Percentiles rank a stretch among this genome's conserved stretches.
These are phyloP conservation scores for Cremastinae sp. DNA, from an alignment of 2,888 invertebrate genomes.

Conservation along the genomic window DNA sequence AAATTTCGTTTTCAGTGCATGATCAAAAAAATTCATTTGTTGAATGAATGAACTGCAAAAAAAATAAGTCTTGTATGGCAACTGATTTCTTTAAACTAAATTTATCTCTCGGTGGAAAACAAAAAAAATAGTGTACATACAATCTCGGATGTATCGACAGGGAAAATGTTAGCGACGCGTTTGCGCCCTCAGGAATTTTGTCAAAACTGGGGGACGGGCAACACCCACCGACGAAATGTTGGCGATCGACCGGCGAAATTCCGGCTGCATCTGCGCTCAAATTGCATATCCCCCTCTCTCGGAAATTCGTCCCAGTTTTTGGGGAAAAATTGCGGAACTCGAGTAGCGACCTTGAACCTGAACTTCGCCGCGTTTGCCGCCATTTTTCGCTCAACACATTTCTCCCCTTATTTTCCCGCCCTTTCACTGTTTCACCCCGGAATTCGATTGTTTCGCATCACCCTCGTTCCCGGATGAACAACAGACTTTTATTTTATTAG, in stretches of 20 bases:
- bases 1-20: no score
- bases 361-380: slow-evolving; percentile 16
- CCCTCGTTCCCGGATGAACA: background rate
- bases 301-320: background rate
- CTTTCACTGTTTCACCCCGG: background rate
- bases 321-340: no score
- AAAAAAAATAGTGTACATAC: no score
- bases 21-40: no score
- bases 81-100: no score
- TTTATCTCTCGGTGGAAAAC: no score
- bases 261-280: background rate
- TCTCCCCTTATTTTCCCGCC: slow-evolving; percentile 23
- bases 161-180: no score
- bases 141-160: no score
- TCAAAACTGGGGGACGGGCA: no score
- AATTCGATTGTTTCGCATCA: slow-evolving; percentile 13
- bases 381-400: slow-evolving; percentile 6
- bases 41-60: no score
- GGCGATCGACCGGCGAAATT: background rate
- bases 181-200: no score
- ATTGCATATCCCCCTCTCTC: background rate
- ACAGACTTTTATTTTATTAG: background rate
- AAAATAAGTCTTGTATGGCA: no score
- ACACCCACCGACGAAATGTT: background rate
- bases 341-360: slow-evolving; percentile 54